Conservation (phyloP, 2,113 vertebrate species). For the Xiphophorus maculatus region DNA sequence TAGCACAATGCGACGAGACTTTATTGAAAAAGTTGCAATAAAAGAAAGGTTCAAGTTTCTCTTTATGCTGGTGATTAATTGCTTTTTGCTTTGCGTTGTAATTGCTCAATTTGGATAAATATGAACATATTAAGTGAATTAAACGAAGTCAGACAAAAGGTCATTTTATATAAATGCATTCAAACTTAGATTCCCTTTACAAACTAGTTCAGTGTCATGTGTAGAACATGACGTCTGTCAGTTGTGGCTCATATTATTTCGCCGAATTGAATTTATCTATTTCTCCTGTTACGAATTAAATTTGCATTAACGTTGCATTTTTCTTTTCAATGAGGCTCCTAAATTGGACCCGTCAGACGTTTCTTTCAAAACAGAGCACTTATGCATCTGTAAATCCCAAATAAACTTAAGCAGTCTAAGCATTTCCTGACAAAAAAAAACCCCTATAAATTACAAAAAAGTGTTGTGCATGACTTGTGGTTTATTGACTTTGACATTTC, state of each 20-base stretch:
- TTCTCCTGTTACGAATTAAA: too few relatives aligned
- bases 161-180: not conserved
- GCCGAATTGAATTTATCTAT: not conserved
- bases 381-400: not conserved
- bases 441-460: too few relatives aligned
- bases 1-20: conserved; percentile 22
- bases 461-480: too few relatives aligned
- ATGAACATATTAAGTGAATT: not conserved
- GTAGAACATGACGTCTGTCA: not conserved
- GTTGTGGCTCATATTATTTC: not conserved
- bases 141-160: not conserved
- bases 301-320: too few relatives aligned
- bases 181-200: not conserved
- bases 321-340: too few relatives aligned
- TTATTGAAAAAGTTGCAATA: conserved; percentile 40
- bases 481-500: too few relatives aligned
- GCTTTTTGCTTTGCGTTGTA: not conserved
- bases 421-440: too few relatives aligned
- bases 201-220: too few relatives aligned
- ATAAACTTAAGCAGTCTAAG: not conserved
- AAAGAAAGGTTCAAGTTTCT: conserved; percentile 26
- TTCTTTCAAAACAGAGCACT: not conserved
- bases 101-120: not conserved
- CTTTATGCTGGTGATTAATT: conserved; percentile 15
- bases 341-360: too few relatives aligned